Percentiles rank a stretch among this genome's conserved stretches.
Conservation (phyloP, 2,113 vertebrate genomes). For the Promerops cafer region DNA sequence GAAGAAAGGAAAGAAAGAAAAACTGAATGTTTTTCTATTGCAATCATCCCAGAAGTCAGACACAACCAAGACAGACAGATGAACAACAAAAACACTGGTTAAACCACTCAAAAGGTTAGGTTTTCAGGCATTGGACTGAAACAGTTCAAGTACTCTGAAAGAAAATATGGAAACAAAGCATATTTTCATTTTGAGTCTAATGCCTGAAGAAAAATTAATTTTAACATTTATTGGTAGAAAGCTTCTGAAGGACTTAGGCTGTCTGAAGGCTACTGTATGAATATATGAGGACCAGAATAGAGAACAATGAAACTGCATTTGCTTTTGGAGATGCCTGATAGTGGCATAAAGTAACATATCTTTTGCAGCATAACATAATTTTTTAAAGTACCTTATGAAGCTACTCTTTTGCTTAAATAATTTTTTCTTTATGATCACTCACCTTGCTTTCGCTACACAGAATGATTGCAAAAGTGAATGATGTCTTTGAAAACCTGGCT, state of each 20-base stretch:
- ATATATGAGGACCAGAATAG: neutral
- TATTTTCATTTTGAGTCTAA: neutral
- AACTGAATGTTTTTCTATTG: constrained; percentile 31
- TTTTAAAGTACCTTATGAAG: neutral
- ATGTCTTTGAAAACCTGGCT: neutral
- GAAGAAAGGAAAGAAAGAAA: constrained; percentile 42
- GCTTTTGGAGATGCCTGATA: neutral
- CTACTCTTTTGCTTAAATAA: neutral
- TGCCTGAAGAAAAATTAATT: neutral
- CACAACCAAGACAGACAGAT: neutral
- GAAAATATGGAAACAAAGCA: neutral
- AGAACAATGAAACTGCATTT: neutral
- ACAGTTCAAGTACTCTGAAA: neutral
- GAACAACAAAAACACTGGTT: constrained; percentile 39
- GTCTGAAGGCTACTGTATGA: neutral
- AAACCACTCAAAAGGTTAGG: constrained; percentile 17
- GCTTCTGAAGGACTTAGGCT: neutral
- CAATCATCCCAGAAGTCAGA: constrained; percentile 30
- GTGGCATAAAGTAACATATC: neutral
- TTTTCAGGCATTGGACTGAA: neutral
- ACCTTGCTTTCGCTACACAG: neutral
- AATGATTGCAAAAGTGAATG: neutral
- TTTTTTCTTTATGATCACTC: neutral
- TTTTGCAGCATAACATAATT: neutral
- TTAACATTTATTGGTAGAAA: neutral